A percentile compares a stretch with the other conserved stretches of the same genome.
These are phyloP conservation scores for Lucinisca nassula DNA, from an alignment of 2,888 invertebrate genomes.

Conservation along the genomic window DNA sequence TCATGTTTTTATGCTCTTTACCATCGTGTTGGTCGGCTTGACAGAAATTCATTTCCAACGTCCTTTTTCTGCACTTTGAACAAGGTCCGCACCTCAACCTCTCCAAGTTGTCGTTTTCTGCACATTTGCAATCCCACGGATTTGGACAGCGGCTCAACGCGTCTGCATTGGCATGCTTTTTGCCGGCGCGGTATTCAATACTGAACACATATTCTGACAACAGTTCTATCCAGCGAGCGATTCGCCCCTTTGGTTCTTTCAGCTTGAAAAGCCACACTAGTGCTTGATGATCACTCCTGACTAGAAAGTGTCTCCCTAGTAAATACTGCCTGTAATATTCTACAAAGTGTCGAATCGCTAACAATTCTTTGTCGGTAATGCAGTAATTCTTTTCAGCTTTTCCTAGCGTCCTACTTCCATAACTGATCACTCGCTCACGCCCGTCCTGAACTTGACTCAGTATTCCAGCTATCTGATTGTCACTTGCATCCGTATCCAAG, in stretches of 20 bases:
- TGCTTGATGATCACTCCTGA: constrained; percentile 6
- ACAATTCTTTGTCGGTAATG: constrained; percentile 6
- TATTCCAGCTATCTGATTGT: not conserved
- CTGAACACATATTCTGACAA: constrained; percentile 55
- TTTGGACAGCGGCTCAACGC: constrained; percentile 48
- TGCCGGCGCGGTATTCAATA: constrained; percentile 58
- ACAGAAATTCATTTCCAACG: too few relatives aligned
- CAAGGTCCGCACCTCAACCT: constrained; percentile 46
- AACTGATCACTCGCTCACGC: not conserved
- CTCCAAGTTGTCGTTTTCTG: constrained; percentile 21
- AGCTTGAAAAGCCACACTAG: constrained; percentile 56
- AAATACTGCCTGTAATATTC: constrained; percentile 1
- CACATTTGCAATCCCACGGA: constrained; percentile 55
- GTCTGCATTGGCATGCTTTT: constrained; percentile 63
- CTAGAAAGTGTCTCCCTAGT: not conserved
- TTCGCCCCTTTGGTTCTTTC: constrained; percentile 57
- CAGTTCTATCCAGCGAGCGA: constrained; percentile 60
- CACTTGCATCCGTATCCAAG: constrained; percentile 5
- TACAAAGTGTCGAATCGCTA: not conserved
- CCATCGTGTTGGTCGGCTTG: not conserved
- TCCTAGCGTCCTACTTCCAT: not conserved
- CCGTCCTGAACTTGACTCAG: not conserved
- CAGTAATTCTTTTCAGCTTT: not conserved
- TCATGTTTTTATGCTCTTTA: not conserved
- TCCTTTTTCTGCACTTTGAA: constrained; percentile 32